Evolutionary conservation across 2,797 vertebrate species (phyloP).

Genomic region (Sarcoramphus papa): DNA sequence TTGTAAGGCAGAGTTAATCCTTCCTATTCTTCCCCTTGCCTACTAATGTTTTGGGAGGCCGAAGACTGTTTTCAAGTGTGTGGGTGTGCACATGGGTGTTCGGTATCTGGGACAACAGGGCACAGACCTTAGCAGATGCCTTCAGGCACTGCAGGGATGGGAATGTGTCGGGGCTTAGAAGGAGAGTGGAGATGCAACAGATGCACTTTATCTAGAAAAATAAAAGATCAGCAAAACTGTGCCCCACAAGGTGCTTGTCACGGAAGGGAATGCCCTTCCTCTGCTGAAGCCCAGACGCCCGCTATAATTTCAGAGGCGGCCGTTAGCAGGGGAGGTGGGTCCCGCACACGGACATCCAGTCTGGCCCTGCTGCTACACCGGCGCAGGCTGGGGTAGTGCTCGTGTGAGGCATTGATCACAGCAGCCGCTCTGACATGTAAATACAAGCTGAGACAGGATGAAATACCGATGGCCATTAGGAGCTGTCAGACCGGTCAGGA

Average conservation of each 20-base stretch:
- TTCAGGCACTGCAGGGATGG: background rate
- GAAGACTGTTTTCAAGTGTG: background rate
- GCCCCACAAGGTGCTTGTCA: background rate
- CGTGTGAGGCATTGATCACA: background rate
- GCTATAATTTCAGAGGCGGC: background rate
- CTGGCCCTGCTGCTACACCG: background rate
- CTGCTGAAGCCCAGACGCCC: background rate
- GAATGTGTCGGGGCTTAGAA: background rate
- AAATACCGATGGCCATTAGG: background rate
- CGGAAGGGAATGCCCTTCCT: background rate
- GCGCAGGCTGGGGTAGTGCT: background rate
- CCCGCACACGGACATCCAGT: fast-evolving
- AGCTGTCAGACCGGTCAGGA: background rate
- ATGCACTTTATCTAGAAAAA: background rate
- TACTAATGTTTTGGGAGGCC: background rate
- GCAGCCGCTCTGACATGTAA: background rate
- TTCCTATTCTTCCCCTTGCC: background rate
- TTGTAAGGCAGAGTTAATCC: background rate
- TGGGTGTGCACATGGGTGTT: background rate
- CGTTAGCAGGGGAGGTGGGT: background rate
- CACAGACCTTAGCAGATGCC: background rate
- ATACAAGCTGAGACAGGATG: background rate
- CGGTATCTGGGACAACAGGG: background rate
- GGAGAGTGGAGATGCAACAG: background rate
- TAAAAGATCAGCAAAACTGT: background rate